Evolutionary conservation across 2,113 vertebrate genomes (phyloP).

Genomic region (Sciurus niger): DNA sequence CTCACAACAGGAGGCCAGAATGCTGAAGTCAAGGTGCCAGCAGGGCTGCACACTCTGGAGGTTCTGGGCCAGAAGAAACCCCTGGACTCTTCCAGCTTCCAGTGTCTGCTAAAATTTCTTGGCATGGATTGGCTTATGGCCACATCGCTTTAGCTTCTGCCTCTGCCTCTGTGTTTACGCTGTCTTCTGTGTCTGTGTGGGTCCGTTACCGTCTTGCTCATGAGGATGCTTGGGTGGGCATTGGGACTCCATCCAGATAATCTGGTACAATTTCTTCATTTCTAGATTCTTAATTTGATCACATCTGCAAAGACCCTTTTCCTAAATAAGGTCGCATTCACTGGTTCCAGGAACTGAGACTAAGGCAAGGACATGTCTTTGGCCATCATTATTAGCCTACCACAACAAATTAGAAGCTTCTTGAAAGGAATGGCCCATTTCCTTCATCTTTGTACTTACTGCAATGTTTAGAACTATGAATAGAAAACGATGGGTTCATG

Average conservation of each 20-base stretch:
- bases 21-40: background rate
- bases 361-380: background rate
- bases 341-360: background rate
- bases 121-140: background rate
- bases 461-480: background rate
- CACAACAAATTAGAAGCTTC: conserved; percentile 23
- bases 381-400: background rate
- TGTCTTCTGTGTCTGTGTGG: background rate
- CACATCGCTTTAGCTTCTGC: background rate
- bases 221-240: background rate
- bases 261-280: background rate
- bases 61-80: background rate
- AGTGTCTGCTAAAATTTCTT: background rate
- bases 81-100: background rate
- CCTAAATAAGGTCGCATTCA: background rate
- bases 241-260: background rate
- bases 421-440: background rate
- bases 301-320: background rate
- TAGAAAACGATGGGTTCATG: background rate
- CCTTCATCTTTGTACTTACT: background rate
- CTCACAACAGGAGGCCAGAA: background rate
- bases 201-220: background rate
- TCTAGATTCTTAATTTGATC: background rate
- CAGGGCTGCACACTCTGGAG: background rate
- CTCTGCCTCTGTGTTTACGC: background rate